A percentile compares a stretch with the other conserved stretches of the same genome.
phyloP scores from a whole-genome alignment of 92 coral and sea anemone genomes.

The Epizoanthus stellaris region DNA sequence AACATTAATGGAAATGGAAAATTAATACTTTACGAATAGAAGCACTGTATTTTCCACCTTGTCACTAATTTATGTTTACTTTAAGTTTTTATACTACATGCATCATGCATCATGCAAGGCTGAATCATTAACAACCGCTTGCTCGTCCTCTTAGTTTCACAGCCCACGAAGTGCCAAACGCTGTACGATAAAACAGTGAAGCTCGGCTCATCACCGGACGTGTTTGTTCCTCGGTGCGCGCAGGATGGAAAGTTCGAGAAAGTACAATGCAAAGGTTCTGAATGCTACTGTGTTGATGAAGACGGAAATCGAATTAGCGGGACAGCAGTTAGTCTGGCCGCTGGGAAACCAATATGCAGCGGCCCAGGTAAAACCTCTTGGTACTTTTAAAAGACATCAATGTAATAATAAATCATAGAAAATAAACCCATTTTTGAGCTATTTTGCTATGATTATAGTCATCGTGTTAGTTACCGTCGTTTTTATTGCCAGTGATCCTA shows the following conservation, averaged over 20 bases:
- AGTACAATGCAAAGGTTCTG: slow-evolving; percentile 72
- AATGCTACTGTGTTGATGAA: slow-evolving; percentile 84
- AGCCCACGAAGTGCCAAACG: slow-evolving; percentile 65
- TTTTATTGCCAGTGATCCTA: too few relatives aligned
- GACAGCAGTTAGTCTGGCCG: slow-evolving; percentile 63
- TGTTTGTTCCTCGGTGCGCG: slow-evolving; percentile 77
- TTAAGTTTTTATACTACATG: too few relatives aligned
- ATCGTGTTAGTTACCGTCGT: too few relatives aligned
- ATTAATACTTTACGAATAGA: too few relatives aligned
- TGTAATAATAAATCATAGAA: too few relatives aligned
- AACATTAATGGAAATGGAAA: too few relatives aligned
- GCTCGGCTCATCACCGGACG: slow-evolving; percentile 46
- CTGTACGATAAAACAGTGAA: slow-evolving; percentile 65
- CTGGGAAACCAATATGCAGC: slow-evolving; percentile 78
- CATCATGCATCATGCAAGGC: too few relatives aligned
- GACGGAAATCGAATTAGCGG: slow-evolving; percentile 72
- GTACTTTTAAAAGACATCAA: too few relatives aligned
- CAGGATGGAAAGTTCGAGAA: slow-evolving; percentile 79
- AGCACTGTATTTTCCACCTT: too few relatives aligned
- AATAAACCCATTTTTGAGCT: too few relatives aligned
- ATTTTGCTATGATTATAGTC: too few relatives aligned
- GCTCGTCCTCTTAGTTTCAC: slow-evolving; percentile 37
- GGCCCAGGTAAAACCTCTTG: slow-evolving; percentile 26
- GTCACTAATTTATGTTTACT: too few relatives aligned
- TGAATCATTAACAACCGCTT: background rate